Evolutionary conservation across 1,140 invertebrate species (phyloP).

Genomic region (Nasonia giraulti): DNA sequence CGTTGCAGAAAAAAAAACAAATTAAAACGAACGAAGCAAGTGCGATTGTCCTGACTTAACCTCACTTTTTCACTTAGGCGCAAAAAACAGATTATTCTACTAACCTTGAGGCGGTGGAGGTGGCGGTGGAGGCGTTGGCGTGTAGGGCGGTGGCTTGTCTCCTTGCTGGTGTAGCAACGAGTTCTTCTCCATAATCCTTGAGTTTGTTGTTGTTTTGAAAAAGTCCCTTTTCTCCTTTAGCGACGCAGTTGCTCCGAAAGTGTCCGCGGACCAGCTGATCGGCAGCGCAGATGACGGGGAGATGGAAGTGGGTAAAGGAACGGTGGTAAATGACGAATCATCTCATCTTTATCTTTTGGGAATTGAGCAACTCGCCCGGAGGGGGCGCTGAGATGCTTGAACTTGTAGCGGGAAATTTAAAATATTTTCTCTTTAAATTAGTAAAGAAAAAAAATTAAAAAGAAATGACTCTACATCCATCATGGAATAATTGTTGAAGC

Average conservation of each 20-base stretch:
- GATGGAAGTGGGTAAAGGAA: too few relatives aligned
- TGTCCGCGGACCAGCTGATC: not conserved
- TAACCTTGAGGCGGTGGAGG: slow-evolving; percentile 32
- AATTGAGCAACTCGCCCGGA: too few relatives aligned
- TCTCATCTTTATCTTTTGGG: too few relatives aligned
- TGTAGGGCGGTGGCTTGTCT: slow-evolving; percentile 42
- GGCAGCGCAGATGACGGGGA: too few relatives aligned
- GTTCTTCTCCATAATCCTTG: slow-evolving; percentile 43
- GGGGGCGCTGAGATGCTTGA: too few relatives aligned
- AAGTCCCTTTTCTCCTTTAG: not conserved
- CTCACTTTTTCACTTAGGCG: slow-evolving; percentile 4
- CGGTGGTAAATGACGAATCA: too few relatives aligned
- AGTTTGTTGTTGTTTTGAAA: not conserved
- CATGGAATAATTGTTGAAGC: too few relatives aligned
- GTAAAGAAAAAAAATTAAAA: too few relatives aligned
- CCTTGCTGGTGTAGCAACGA: not conserved
- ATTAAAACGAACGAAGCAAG: not conserved
- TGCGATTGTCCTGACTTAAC: slow-evolving; percentile 5
- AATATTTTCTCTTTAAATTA: too few relatives aligned
- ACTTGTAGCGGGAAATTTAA: too few relatives aligned
- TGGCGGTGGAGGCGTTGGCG: not conserved
- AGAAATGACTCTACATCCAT: too few relatives aligned
- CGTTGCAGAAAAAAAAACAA: too few relatives aligned
- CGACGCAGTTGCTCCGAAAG: not conserved
- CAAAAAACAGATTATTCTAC: not conserved